Conservation (phyloP, 2,888 invertebrate genomes). For the Sympetrum striolatum region DNA sequence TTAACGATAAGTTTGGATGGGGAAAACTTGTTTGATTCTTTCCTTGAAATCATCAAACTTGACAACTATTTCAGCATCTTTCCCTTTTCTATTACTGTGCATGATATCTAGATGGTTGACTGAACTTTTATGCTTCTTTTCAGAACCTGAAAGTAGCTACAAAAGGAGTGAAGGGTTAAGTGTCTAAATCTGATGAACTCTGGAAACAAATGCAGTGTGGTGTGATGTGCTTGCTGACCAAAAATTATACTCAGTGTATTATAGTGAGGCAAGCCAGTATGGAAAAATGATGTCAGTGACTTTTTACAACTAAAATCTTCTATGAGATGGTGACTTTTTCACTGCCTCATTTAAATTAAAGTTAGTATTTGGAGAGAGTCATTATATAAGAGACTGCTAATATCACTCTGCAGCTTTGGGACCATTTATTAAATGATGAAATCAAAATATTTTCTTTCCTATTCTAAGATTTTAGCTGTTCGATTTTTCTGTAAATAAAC, state of each 20-base stretch:
- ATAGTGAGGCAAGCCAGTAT: conserved; percentile 2
- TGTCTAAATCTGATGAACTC: neutral
- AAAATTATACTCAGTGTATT: conserved; percentile 11
- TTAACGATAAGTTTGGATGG: neutral
- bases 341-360: neutral
- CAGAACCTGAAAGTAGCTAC: neutral
- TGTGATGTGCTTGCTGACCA: neutral
- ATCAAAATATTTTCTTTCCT: neutral
- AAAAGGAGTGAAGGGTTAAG: conserved; percentile 10
- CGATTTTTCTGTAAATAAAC: neutral
- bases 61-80: no score
- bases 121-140: neutral
- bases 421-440: neutral
- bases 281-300: neutral
- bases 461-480: neutral
- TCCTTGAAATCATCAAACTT: neutral
- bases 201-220: neutral
- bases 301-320: neutral
- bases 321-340: neutral
- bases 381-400: neutral
- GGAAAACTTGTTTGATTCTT: neutral
- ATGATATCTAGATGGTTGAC: neutral
- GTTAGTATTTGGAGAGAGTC: neutral
- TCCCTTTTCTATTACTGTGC: neutral
- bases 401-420: neutral